Percentiles rank a stretch among this genome's conserved stretches.
Evolutionary conservation across 2,797 vertebrate species (phyloP).

Genomic region (Thaleichthys pacificus): DNA sequence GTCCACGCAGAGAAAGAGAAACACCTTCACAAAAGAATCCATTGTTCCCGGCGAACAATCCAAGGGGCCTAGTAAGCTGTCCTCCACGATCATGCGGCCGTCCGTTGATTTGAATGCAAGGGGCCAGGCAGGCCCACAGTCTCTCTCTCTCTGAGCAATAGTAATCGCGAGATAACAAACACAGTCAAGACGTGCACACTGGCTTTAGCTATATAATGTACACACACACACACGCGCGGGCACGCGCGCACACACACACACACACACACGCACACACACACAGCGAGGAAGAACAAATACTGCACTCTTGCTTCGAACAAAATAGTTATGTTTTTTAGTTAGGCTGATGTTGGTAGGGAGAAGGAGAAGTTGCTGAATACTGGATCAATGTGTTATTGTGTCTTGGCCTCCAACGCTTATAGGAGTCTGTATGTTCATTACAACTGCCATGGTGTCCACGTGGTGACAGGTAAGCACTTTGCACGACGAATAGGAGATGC

Average conservation of each 20-base stretch:
- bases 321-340: background rate
- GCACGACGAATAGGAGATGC: background rate
- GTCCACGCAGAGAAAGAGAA: conserved; percentile 83
- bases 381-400: conserved; percentile 25
- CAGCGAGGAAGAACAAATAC: background rate
- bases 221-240: background rate
- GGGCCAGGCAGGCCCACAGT: conserved; percentile 73
- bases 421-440: conserved; percentile 23
- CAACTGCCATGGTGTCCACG: conserved; percentile 23
- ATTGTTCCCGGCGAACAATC: conserved; percentile 78
- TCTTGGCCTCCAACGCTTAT: conserved; percentile 23
- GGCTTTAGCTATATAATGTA: too few species aligned
- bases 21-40: conserved; percentile 84
- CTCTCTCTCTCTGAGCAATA: conserved; percentile 76
- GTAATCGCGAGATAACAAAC: conserved; percentile 75
- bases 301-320: background rate
- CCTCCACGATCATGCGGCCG: conserved; percentile 83
- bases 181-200: conserved; percentile 9
- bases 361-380: conserved; percentile 32
- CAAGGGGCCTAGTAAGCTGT: conserved; percentile 86
- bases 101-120: conserved; percentile 87
- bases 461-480: conserved; percentile 46
- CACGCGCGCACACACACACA: conserved; percentile 3
- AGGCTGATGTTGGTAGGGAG: conserved; percentile 12
- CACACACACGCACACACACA: background rate